These are phyloP conservation scores for Allolobophora icterica DNA, from an alignment of 2,888 invertebrate genomes.

Conservation along the genomic window DNA sequence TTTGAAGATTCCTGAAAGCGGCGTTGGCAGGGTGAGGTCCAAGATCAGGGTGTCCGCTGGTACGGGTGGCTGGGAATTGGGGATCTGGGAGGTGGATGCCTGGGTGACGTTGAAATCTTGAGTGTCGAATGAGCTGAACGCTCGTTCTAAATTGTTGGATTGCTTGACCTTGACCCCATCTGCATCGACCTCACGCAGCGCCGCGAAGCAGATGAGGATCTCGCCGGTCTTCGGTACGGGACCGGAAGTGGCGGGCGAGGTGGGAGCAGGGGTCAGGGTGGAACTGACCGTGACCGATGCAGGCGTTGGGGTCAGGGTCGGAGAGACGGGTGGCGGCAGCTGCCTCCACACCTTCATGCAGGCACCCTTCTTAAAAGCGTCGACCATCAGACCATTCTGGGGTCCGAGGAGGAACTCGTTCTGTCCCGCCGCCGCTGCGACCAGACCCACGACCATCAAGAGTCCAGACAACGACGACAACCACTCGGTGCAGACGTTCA, in stretches of 20 bases:
- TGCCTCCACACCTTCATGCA: neutral
- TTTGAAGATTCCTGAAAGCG: neutral
- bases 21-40: constrained; percentile 9
- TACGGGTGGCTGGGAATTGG: neutral
- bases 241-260: neutral
- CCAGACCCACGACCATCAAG: neutral
- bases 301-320: neutral
- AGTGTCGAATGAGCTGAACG: neutral
- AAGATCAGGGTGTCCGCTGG: neutral
- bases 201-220: neutral
- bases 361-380: neutral
- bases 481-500: neutral
- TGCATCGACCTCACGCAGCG: neutral
- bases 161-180: neutral
- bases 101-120: constrained; percentile 1
- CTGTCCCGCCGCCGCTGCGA: neutral
- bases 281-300: neutral
- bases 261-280: neutral
- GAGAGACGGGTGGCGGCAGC: neutral
- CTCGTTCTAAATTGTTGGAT: neutral
- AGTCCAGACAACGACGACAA: neutral
- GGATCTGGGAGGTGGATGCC: neutral
- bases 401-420: neutral
- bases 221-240: neutral
- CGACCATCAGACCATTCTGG: neutral